Base-by-base conservation (phyloP, 1,140 invertebrate species). In the Drosophila kurseongensis region DNA sequence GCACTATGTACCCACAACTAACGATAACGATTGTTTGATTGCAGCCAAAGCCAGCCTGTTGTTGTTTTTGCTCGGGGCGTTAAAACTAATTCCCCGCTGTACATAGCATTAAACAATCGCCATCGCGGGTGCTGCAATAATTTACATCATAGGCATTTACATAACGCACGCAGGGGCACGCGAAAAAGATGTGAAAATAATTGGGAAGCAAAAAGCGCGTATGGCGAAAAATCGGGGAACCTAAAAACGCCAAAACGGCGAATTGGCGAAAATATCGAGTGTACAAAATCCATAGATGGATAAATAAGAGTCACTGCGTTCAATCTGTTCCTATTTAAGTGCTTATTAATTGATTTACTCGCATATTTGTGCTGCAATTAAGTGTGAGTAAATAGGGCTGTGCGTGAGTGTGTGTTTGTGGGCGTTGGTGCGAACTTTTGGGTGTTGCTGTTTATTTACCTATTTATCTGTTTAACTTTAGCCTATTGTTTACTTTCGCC, bases 241-340 rank as follows among this genome's bases (percentile, higher is more conserved):
- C 14, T 8, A n/a, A 62, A 63, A 75, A 51, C 27, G 48, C 8
- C 45, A 52, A 54, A 52, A 56, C 40, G 41, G 10, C 29, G 38
- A 57, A 68, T 54, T 16, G 54, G 40, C 38, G 23, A 68, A 40
- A 51, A 38, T 45, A 32, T 38, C 23, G 18, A 48, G 35, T 54
- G 52, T 75, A 75, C 52, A 60, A 67, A 44, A 75, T 51, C 45
- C 58, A 65, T 65, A 68, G 38, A 66, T 68, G 65, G 60, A 68
- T 68, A 68, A 68, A 65, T 65, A 65, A 32, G 47, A 13, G 29
- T 40, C 32, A 44, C 18, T 65, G 36, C 47, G 40, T 52, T 76
- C 48, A 83, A 83, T 83, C 58, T 74, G 79, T 80, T 88, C 80
- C 79, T 84, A 89, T 80, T 51, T 74, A 58, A 86, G 51, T 51